Evolutionary conservation across 2,797 vertebrate genomes (phyloP), one percentile per base, ranked within the genome.

Genomic region (Sebastes miniatus): DNA sequence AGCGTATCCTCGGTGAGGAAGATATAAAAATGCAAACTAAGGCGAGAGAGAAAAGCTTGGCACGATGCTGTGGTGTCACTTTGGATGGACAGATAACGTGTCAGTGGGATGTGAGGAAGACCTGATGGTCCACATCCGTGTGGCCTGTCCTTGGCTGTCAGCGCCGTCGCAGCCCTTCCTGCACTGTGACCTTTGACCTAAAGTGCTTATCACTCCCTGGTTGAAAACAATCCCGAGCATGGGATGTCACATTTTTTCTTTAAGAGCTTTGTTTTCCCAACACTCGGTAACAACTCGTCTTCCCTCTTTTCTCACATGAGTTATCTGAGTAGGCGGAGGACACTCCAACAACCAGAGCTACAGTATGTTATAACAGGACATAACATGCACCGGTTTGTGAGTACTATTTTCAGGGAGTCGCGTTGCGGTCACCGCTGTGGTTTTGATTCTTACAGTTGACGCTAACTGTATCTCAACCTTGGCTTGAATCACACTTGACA

Each of bases 101-200:
- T 58, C 27, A 80, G 68, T 14, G 65, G 83, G 73, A 75, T 74
- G 72, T 54, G 80, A 89, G 81, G 78, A 80, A 66, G 81, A 59
- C 65, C 69, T 39, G 69, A 76, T 65, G 78, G 67, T 36, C 34
- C 8, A 61, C 59, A 79, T 88, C 89, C 83, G 14, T 18, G 50
- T 74, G 72, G 79, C 85, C 84, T 27, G 91, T 91, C 94, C 92
- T 94, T 92, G 92, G 76, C 90, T 92, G 91, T 91, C 88, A 92
- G 75, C 80, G 47, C 79, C 69, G 75, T 69, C 81, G 84, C 90
- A 92, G 39, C 39, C 39, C 89, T 95, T 96, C 94, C 95, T 95
- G 89, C 81, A 29, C 75, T 70, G 73, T 80, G 84, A 92, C 88
- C 91, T 95, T 90, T 94, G 88, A 93, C 91, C 91, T 73, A 82